phyloP scores from a whole-genome alignment of 2,797 vertebrate genomes.

The Pseudochirops corinnae region DNA sequence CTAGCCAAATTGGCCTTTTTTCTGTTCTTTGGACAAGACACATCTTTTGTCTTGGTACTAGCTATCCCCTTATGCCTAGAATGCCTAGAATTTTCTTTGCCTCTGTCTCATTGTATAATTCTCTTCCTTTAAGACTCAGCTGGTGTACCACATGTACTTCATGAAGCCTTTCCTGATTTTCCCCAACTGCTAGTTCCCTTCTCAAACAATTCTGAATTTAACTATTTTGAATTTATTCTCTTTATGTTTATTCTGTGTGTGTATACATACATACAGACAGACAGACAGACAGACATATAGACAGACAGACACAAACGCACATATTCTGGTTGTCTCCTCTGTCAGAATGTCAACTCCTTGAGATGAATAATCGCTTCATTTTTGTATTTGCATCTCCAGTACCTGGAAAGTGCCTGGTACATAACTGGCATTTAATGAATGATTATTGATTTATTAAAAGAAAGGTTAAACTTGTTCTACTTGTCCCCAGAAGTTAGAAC shows the following conservation, averaged over 20 bases:
- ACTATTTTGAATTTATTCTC: neutral
- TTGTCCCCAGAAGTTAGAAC: neutral
- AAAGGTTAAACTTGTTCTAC: neutral
- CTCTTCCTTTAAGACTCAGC: neutral
- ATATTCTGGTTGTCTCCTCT: neutral
- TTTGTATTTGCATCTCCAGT: neutral
- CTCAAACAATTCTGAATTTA: neutral
- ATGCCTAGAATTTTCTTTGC: neutral
- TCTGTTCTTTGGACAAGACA: neutral
- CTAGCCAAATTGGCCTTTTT: neutral
- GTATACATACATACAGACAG: neutral
- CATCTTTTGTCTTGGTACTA: neutral
- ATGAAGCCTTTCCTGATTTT: neutral
- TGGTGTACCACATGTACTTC: neutral
- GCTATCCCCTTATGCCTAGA: neutral
- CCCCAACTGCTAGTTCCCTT: neutral
- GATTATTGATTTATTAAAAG: slow-evolving; percentile 46
- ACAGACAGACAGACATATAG: neutral
- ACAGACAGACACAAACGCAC: neutral
- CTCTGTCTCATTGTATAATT: neutral
- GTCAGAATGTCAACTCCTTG: neutral
- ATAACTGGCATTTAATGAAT: slow-evolving; percentile 25
- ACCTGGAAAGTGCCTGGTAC: neutral
- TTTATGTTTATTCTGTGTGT: neutral
- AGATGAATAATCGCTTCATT: neutral